phyloP scores from a whole-genome alignment of 2,113 vertebrate species.

The Scomber colias region DNA sequence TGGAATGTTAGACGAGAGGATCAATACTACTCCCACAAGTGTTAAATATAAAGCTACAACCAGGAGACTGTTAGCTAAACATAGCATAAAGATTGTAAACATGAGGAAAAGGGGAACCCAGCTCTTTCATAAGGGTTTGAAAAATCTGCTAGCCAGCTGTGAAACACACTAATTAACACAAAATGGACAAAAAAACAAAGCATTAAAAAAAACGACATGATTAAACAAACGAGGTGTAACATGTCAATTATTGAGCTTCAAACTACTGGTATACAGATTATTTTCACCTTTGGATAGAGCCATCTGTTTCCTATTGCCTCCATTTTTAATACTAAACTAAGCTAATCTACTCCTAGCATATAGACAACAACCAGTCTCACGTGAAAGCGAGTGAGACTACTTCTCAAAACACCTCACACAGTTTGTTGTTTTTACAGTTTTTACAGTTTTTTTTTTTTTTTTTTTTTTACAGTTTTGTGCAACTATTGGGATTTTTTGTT shows the following conservation, averaged over 20 bases:
- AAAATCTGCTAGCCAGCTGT: no score
- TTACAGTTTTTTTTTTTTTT: no score
- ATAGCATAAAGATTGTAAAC: background rate
- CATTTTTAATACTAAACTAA: slow-evolving; percentile 10
- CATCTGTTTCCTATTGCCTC: background rate
- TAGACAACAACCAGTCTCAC: background rate
- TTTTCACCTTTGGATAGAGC: no score
- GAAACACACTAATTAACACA: no score
- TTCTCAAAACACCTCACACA: no score
- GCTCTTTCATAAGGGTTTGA: background rate
- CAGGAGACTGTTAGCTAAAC: background rate
- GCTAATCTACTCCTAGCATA: background rate
- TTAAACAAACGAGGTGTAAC: no score
- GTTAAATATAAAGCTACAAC: background rate
- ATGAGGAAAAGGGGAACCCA: background rate
- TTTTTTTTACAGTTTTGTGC: no score
- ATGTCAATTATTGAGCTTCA: no score
- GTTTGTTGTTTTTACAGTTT: background rate
- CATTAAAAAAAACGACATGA: no score
- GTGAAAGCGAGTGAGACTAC: background rate
- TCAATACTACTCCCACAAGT: background rate
- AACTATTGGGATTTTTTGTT: no score
- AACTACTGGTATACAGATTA: no score
- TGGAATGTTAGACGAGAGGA: background rate
- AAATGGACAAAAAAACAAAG: no score